Conservation (phyloP, 1,140 invertebrate species). For the Ladona fulva region DNA sequence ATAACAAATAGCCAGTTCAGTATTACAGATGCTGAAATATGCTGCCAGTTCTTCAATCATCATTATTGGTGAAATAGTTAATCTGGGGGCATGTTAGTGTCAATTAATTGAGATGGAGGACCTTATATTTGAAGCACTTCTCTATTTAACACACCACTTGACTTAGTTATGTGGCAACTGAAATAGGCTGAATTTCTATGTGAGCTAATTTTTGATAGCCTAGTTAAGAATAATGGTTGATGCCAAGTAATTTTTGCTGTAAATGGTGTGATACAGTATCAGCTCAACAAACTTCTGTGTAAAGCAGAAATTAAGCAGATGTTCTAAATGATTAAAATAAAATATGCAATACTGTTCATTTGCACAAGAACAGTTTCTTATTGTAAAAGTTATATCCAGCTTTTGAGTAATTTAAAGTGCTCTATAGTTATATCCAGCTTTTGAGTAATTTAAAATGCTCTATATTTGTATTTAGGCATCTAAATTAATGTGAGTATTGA, state of each 20-base stretch:
- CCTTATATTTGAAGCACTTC: neutral
- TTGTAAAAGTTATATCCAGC: neutral
- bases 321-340: conserved; percentile 5
- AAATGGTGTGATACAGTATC: neutral
- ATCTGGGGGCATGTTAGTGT: neutral
- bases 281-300: conserved; percentile 2
- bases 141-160: neutral
- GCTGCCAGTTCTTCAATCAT: neutral
- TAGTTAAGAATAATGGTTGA: neutral
- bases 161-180: neutral
- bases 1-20: conserved; percentile 4
- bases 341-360: conserved; percentile 5
- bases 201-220: neutral
- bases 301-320: neutral
- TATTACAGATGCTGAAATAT: neutral
- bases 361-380: conserved; percentile 8
- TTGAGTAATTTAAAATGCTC: neutral
- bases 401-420: neutral
- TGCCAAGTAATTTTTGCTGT: neutral
- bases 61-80: neutral
- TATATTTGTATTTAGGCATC: neutral
- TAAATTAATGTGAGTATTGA: too few species aligned
- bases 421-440: neutral
- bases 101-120: neutral
- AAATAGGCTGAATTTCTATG: neutral